Percentiles rank a stretch among this genome's conserved stretches.
phyloP scores from a whole-genome alignment of 2,888 invertebrate species.

The Linnaemya vulpina region DNA sequence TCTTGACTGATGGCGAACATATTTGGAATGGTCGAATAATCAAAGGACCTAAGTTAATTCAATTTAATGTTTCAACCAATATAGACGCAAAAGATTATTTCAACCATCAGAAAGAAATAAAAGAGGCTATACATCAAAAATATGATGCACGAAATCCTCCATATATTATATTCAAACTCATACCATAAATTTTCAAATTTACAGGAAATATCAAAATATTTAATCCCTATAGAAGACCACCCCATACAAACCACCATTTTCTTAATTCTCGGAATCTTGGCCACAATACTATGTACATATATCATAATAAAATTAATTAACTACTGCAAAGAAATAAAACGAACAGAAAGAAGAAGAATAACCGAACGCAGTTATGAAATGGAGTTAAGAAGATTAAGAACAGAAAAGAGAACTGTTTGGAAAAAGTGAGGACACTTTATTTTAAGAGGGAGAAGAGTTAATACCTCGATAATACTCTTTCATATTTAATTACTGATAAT shows the following conservation, averaged over 20 bases:
- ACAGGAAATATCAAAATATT: slow-evolving; percentile 14
- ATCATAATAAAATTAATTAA: no score
- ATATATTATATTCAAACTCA: no score
- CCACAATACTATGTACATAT: neutral
- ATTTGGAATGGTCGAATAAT: no score
- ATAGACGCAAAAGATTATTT: neutral
- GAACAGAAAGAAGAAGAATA: no score
- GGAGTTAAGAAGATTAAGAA: neutral
- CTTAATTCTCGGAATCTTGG: neutral
- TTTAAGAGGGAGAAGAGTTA: slow-evolving; percentile 4
- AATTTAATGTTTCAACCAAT: neutral
- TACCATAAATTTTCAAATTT: neutral
- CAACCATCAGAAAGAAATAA: neutral
- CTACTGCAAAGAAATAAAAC: neutral
- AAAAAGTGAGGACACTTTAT: slow-evolving; percentile 3
- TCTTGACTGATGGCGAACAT: no score
- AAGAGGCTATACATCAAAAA: neutral
- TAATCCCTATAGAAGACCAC: slow-evolving; percentile 12
- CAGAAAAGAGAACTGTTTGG: no score
- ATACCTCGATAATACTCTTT: no score
- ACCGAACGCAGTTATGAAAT: neutral
- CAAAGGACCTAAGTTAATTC: no score
- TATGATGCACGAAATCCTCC: no score
- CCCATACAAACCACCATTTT: neutral
- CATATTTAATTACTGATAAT: no score